Conservation (phyloP, 37 sponge, comb jelly and placozoan genomes). For the Aplysina aerophoba region DNA sequence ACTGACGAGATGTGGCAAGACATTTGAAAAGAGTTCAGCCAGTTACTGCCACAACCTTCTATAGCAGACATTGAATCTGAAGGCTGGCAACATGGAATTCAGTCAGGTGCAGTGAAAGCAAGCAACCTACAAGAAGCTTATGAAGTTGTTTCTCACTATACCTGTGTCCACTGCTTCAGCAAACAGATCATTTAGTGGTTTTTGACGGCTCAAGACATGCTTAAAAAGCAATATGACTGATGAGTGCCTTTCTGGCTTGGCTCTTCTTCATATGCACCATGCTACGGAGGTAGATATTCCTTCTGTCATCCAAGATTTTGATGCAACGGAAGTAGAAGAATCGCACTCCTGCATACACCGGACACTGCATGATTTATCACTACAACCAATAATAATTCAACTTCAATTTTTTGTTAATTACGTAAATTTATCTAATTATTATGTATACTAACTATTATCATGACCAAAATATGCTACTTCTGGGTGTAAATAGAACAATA, state of each 20-base stretch:
- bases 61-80: neutral
- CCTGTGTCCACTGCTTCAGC: conserved; percentile 36
- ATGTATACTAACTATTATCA: no score
- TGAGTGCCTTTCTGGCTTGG: conserved; percentile 25
- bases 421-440: no score
- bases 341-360: neutral
- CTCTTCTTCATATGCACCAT: conserved; percentile 40
- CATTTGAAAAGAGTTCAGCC: neutral
- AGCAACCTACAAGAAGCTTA: neutral
- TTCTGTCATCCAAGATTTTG: conserved; percentile 30
- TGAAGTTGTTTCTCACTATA: conserved; percentile 14
- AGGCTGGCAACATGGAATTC: conserved; percentile 2
- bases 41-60: neutral
- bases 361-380: no score
- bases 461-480: no score
- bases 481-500: no score
- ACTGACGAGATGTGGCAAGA: neutral
- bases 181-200: conserved; percentile 47
- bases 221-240: conserved; percentile 23
- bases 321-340: conserved; percentile 9
- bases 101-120: neutral
- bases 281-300: conserved; percentile 29
- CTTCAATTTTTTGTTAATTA: no score
- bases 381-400: no score
- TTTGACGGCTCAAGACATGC: conserved; percentile 50